A percentile compares a stretch with the other conserved stretches of the same genome.
Evolutionary conservation across 2,113 vertebrate species (phyloP).

Genomic region (Centropus unirufus): DNA sequence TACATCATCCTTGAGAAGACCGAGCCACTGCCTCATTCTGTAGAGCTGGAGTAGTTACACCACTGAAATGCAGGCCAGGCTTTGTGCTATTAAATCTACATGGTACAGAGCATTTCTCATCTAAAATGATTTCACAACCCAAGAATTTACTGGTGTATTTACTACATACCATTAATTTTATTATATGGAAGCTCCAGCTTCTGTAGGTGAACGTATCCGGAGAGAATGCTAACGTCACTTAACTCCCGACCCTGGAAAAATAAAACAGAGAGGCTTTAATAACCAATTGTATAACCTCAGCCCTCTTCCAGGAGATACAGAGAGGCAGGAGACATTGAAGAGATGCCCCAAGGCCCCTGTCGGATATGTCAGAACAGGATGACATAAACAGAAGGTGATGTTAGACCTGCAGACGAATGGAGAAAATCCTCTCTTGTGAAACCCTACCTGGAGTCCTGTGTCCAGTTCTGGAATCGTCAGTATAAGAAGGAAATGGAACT

Average conservation of each 20-base stretch:
- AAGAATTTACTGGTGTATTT: neutral
- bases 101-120: neutral
- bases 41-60: neutral
- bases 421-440: neutral
- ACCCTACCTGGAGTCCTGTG: no score
- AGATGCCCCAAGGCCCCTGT: neutral
- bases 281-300: neutral
- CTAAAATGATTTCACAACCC: neutral
- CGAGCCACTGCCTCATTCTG: neutral
- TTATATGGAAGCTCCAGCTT: constrained; percentile 90
- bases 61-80: neutral
- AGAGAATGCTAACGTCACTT: constrained; percentile 82
- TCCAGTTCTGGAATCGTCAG: no score
- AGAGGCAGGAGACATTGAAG: neutral
- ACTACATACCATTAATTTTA: constrained; percentile 87
- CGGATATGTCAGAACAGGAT: neutral
- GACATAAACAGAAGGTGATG: neutral
- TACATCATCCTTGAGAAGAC: neutral
- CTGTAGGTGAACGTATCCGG: constrained; percentile 84
- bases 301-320: neutral
- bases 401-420: neutral
- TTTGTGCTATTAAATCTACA: neutral
- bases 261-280: constrained; percentile 19
- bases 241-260: constrained; percentile 79
- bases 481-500: no score